Evolutionary conservation across 2,888 invertebrate genomes (phyloP).

Genomic region (Drosophila borborema): DNA sequence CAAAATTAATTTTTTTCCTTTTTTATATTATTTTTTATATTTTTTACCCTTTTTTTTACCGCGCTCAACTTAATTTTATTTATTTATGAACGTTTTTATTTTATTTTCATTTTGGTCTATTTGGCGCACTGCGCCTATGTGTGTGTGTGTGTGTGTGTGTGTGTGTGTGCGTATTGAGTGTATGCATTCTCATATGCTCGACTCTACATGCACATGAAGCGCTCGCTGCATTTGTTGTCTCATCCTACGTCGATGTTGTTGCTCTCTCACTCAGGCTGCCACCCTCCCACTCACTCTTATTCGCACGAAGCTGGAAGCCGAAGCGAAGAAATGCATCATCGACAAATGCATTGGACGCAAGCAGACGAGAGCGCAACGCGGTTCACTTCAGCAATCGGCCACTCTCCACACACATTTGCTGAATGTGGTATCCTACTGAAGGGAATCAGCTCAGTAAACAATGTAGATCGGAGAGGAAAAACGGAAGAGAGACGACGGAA

Average conservation of each 20-base stretch:
- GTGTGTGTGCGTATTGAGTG: conserved; percentile 33
- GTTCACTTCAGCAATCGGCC: conserved; percentile 1
- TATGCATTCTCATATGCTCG: conserved; percentile 44
- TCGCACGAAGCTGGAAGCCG: conserved; percentile 33
- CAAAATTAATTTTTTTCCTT: conserved; percentile 29
- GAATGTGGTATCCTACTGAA: too few relatives aligned
- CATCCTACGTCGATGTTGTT: conserved; percentile 35
- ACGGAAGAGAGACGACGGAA: not conserved
- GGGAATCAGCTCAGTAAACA: not conserved
- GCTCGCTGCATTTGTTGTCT: conserved; percentile 49
- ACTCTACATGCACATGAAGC: conserved; percentile 31
- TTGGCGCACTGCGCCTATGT: conserved; percentile 30
- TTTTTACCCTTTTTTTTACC: conserved; percentile 41
- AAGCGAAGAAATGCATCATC: conserved; percentile 50
- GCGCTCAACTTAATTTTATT: conserved; percentile 79
- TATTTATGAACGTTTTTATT: conserved; percentile 71
- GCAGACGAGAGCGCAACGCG: conserved; percentile 46
- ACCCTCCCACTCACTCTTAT: conserved; percentile 1
- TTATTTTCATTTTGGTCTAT: conserved; percentile 63
- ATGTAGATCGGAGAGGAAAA: not conserved
- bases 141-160: conserved; percentile 13
- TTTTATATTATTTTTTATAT: conserved; percentile 34
- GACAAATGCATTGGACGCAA: conserved; percentile 46
- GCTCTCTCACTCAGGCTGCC: conserved; percentile 17
- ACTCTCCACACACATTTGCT: not conserved